Conservation (phyloP, 35 echinoderm and acorn worm species). For the Apostichopus parvimensis region DNA sequence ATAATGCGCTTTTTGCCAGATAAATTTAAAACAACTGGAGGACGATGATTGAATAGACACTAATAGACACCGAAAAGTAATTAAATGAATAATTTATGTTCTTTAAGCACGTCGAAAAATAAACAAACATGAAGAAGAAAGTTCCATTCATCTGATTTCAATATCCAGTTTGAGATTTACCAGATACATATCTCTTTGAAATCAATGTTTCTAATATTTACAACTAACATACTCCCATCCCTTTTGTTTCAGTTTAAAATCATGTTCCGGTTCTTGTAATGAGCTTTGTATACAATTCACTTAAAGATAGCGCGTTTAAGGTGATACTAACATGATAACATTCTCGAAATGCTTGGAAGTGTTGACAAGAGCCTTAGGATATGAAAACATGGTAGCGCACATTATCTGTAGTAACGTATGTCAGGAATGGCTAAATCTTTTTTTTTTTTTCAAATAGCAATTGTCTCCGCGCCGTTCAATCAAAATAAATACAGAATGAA, state of each 20-base stretch:
- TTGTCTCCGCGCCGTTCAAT: too few relatives aligned
- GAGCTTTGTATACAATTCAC: neutral
- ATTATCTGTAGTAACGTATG: too few relatives aligned
- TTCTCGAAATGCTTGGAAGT: neutral
- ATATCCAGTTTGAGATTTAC: neutral
- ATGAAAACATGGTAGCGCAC: neutral
- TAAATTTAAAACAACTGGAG: neutral
- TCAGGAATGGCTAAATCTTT: too few relatives aligned
- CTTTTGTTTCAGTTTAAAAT: neutral
- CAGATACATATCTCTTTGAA: neutral
- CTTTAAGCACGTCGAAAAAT: constrained; percentile 2
- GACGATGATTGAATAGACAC: neutral
- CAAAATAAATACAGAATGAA: too few relatives aligned
- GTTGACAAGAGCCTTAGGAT: neutral
- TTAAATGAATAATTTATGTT: neutral
- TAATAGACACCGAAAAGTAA: constrained; percentile 11
- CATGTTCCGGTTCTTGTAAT: constrained; percentile 2
- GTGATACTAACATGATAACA: neutral
- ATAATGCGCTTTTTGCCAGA: too few relatives aligned
- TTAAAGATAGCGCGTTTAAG: neutral
- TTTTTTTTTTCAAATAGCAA: too few relatives aligned
- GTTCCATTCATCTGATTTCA: neutral
- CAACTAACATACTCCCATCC: neutral
- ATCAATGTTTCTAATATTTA: too few relatives aligned
- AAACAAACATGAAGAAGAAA: neutral